Conservation (phyloP, 2,113 vertebrate genomes). For the Neolamprologus cancellatus region DNA sequence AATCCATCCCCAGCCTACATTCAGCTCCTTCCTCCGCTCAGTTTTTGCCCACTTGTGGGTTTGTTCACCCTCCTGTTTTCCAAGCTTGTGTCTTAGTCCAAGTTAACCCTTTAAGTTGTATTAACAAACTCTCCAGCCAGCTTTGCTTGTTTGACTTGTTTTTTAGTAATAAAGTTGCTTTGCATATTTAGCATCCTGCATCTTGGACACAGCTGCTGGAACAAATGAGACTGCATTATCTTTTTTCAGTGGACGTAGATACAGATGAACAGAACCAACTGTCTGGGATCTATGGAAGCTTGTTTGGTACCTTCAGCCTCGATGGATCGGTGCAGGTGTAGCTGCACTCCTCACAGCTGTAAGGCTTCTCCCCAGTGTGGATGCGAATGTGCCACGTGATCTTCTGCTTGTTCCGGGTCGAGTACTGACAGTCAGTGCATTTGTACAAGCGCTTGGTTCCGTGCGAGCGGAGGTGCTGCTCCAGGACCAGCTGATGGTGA, state of each 20-base stretch:
- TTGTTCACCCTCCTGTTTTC: neutral
- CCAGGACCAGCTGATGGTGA: constrained; percentile 82
- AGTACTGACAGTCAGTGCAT: constrained; percentile 88
- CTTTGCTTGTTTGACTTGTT: neutral
- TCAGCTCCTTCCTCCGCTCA: neutral
- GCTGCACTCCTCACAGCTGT: constrained; percentile 86
- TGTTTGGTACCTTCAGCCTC: constrained; percentile 81
- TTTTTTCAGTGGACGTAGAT: neutral
- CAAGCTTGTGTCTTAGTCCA: neutral
- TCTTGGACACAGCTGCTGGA: neutral
- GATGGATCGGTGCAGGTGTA: constrained; percentile 90
- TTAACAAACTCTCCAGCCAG: neutral
- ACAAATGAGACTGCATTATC: neutral
- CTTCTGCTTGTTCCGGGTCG: constrained; percentile 91
- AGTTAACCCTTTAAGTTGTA: neutral
- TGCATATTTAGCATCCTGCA: neutral
- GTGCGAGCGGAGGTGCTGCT: constrained; percentile 90
- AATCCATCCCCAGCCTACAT: neutral
- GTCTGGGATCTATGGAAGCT: neutral
- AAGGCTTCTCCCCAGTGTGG: constrained; percentile 95
- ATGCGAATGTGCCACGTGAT: constrained; percentile 96
- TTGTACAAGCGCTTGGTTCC: constrained; percentile 88
- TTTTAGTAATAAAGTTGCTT: neutral
- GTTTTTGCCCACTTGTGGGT: neutral
- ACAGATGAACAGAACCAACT: neutral